Conservation (phyloP, 1,140 invertebrate species). For the Aplysia californica region DNA sequence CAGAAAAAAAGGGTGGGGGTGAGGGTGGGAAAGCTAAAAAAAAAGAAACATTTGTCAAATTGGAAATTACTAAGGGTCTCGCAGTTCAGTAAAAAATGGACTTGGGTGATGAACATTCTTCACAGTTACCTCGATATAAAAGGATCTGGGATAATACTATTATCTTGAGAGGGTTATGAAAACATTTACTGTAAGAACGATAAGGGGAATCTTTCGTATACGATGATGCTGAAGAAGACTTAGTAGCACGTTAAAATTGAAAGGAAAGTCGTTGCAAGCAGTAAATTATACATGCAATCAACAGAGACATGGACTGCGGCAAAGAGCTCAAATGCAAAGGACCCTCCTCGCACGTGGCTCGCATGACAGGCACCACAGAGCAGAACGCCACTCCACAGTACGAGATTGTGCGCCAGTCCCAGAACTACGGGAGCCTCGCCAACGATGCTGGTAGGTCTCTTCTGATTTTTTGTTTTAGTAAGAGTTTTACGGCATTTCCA, state of each 20-base stretch:
- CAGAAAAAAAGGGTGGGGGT: no score
- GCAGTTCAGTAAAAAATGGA: no score
- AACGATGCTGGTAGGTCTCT: constrained; percentile 13
- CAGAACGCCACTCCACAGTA: not conserved
- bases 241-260: no score
- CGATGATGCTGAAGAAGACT: no score
- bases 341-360: constrained; percentile 9
- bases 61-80: no score
- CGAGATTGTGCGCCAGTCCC: constrained; percentile 16
- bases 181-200: not conserved
- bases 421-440: constrained; percentile 14
- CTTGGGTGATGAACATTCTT: no score
- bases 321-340: constrained; percentile 3
- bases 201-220: not conserved
- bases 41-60: no score
- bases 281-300: not conserved
- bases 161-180: not conserved
- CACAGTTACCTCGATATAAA: not conserved
- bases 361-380: constrained; percentile 18
- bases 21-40: no score
- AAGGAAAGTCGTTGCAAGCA: not conserved
- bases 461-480: no score
- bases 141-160: not conserved
- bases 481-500: no score
- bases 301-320: constrained; percentile 11